A percentile compares a stretch with the other conserved stretches of the same genome.
These are phyloP conservation scores for Phrynocephalus versicolor DNA, from an alignment of 2,113 vertebrate genomes.

Conservation along the genomic window DNA sequence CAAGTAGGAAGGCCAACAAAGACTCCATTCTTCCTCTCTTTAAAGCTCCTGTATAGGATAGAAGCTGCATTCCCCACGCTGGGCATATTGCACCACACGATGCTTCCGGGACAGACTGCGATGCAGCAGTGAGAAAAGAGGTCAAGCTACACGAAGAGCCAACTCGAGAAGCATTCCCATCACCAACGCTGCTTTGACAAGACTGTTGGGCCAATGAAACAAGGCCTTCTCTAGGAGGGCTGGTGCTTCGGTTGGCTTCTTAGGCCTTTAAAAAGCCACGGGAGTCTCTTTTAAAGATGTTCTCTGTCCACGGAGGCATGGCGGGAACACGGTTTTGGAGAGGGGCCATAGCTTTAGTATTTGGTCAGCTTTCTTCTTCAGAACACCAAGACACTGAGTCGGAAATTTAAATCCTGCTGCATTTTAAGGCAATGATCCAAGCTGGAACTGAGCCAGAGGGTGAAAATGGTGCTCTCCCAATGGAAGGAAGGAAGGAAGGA, in stretches of 20 bases:
- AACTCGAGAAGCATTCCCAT: too few species aligned
- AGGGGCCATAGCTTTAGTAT: not conserved
- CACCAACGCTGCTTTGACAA: not conserved
- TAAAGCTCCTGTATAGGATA: not conserved
- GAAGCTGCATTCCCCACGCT: not conserved
- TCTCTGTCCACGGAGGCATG: not conserved
- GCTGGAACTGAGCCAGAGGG: too few species aligned
- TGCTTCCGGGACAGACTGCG: not conserved
- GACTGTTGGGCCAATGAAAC: not conserved
- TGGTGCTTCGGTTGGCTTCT: not conserved
- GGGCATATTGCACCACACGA: not conserved
- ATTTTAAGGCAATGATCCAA: too few species aligned
- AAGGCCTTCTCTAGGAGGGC: too few species aligned
- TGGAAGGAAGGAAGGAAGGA: too few species aligned
- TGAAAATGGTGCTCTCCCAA: too few species aligned
- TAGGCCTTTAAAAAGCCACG: not conserved
- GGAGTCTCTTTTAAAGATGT: not conserved
- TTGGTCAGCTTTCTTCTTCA: not conserved
- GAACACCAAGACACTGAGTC: too few species aligned
- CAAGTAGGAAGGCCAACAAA: slow-evolving; percentile 5
- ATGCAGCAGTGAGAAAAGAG: not conserved
- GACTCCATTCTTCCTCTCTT: not conserved
- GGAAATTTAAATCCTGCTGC: not conserved
- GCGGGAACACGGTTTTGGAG: not conserved
- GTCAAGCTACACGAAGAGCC: not conserved